Percentiles rank a stretch among this genome's conserved stretches.
These are phyloP conservation scores for Eidolon helvum DNA, from an alignment of 2,113 vertebrate species.

Conservation along the genomic window DNA sequence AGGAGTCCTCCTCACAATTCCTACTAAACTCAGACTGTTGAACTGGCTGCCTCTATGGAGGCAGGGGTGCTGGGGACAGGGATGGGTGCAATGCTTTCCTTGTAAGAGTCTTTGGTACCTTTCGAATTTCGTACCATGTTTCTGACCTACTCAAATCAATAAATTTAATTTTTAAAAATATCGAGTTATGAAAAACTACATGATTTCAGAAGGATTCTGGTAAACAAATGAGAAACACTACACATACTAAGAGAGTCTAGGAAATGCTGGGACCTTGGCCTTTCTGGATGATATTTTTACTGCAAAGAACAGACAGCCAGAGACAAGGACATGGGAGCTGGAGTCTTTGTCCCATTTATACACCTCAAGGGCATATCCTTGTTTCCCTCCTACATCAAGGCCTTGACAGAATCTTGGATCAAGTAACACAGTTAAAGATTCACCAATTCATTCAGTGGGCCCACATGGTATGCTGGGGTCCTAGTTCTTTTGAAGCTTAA, in stretches of 20 bases:
- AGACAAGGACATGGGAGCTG: not conserved
- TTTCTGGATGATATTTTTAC: not conserved
- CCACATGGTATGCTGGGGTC: not conserved
- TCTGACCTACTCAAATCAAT: not conserved
- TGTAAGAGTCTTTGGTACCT: not conserved
- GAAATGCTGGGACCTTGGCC: not conserved
- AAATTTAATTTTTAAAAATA: not conserved
- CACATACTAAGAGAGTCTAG: not conserved
- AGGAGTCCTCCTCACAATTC: not conserved
- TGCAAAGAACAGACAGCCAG: not conserved
- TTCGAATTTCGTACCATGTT: not conserved
- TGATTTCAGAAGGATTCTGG: not conserved
- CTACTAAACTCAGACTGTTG: not conserved
- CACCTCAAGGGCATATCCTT: not conserved
- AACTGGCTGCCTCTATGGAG: not conserved
- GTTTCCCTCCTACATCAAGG: not conserved
- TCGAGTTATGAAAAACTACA: not conserved
- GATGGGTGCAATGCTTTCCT: not conserved
- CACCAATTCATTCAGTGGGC: not conserved
- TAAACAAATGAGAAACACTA: not conserved
- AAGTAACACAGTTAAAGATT: not conserved
- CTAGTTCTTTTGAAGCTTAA: slow-evolving; percentile 24
- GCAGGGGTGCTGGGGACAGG: too few relatives aligned
- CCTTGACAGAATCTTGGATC: not conserved
- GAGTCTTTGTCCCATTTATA: not conserved